phyloP scores from a whole-genome alignment of 2,888 invertebrate genomes.

The Mythimna loreyi region DNA sequence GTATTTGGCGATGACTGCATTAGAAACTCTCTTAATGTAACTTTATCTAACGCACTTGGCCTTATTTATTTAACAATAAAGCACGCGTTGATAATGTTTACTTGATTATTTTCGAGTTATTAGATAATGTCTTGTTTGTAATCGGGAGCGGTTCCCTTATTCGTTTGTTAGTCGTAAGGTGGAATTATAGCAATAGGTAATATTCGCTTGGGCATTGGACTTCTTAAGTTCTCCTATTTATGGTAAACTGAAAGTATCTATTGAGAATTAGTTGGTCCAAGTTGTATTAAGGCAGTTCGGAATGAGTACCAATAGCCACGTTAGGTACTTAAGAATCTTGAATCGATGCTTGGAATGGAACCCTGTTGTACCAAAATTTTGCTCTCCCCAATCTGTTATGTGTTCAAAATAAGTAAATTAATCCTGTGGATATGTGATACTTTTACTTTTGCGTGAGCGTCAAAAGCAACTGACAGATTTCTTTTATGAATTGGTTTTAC shows the following conservation, averaged over 20 bases:
- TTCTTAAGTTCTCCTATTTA: slow-evolving; percentile 34
- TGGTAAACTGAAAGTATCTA: slow-evolving; percentile 19
- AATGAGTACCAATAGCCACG: slow-evolving; percentile 7
- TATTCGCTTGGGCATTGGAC: slow-evolving; percentile 14
- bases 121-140: slow-evolving; percentile 54
- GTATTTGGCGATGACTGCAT: slow-evolving; percentile 85
- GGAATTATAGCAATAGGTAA: slow-evolving; percentile 27
- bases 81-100: slow-evolving; percentile 70
- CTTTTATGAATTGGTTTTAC: slow-evolving; percentile 6
- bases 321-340: neutral
- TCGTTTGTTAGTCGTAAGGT: slow-evolving; percentile 32
- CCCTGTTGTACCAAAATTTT: slow-evolving; percentile 1
- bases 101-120: slow-evolving; percentile 58
- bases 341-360: neutral
- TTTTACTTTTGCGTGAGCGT: slow-evolving; percentile 3
- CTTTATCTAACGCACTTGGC: slow-evolving; percentile 77
- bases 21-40: slow-evolving; percentile 78
- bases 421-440: neutral
- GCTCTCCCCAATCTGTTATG: neutral
- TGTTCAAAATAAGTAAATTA: slow-evolving; percentile 4
- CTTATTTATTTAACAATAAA: slow-evolving; percentile 75
- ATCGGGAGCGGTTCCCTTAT: slow-evolving; percentile 47
- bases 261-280: slow-evolving; percentile 9
- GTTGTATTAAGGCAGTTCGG: neutral
- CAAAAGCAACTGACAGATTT: neutral